phyloP scores from a whole-genome alignment of 2,888 invertebrate species.

The Diplazon laetatorius region DNA sequence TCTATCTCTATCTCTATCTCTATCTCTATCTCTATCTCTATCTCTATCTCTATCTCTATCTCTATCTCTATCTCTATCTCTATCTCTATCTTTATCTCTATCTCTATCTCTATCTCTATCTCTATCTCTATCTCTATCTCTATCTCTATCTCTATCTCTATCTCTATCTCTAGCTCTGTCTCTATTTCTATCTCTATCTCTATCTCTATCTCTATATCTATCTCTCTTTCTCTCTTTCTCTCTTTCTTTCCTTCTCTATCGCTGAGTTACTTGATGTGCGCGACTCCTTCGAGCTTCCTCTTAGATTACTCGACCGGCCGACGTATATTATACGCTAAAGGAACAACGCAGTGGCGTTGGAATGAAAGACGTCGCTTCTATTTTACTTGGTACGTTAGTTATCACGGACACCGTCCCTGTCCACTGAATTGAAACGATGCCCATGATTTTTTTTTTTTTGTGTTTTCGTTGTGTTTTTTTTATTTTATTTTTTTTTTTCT shows the following conservation, averaged over 20 bases:
- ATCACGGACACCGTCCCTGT: not conserved
- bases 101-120: not conserved
- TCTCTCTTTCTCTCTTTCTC: not conserved
- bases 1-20: slow-evolving; percentile 1
- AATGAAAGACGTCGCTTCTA: slow-evolving; percentile 14
- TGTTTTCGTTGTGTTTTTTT: too few relatives aligned
- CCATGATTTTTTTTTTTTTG: not conserved
- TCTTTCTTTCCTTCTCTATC: not conserved
- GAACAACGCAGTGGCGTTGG: not conserved
- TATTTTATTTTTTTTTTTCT: not conserved
- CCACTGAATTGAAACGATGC: slow-evolving; percentile 5
- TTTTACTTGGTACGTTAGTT: slow-evolving; percentile 1
- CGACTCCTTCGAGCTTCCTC: slow-evolving; percentile 20
- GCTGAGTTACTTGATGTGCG: too few relatives aligned
- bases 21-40: not conserved
- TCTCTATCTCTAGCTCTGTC: not conserved
- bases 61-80: slow-evolving; percentile 1
- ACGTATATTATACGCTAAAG: slow-evolving; percentile 25
- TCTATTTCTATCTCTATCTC: not conserved
- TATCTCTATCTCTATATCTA: not conserved
- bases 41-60: not conserved
- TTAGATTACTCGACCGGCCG: slow-evolving; percentile 29
- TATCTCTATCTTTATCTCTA: too few relatives aligned
- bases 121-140: slow-evolving; percentile 2
- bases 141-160: not conserved